A percentile compares a stretch with the other conserved stretches of the same genome.
phyloP scores from a whole-genome alignment of 2,888 invertebrate genomes.

The Unio delphinus region DNA sequence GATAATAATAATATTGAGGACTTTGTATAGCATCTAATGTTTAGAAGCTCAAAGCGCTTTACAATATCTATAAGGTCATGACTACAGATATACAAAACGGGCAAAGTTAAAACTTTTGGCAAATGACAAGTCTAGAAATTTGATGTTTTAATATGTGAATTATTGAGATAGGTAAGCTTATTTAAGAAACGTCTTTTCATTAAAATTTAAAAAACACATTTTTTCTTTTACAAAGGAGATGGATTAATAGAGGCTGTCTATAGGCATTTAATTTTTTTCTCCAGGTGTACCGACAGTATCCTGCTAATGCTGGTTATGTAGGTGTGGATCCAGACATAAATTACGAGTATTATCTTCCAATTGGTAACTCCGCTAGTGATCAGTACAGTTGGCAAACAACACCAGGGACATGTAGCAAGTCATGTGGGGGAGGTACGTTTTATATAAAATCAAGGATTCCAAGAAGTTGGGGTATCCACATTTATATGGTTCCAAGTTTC shows the following conservation, averaged over 20 bases:
- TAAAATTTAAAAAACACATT: not conserved
- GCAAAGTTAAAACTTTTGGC: no score
- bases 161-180: no score
- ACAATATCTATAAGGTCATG: no score
- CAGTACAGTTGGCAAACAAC: conserved; percentile 43
- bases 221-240: not conserved
- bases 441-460: no score
- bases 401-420: conserved; percentile 38
- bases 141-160: no score
- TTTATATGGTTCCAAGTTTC: no score
- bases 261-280: not conserved
- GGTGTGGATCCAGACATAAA: conserved; percentile 49
- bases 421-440: conserved; percentile 52
- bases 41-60: no score
- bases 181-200: not conserved
- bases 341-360: conserved; percentile 48
- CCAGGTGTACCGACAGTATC: conserved; percentile 54
- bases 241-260: not conserved
- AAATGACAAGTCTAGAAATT: no score
- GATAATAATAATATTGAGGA: no score
- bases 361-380: conserved; percentile 1
- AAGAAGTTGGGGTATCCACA: no score
- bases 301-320: conserved; percentile 21
- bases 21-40: no score
- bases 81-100: no score